phyloP scores from a whole-genome alignment of 2,113 vertebrate genomes.

The Antennarius striatus region DNA sequence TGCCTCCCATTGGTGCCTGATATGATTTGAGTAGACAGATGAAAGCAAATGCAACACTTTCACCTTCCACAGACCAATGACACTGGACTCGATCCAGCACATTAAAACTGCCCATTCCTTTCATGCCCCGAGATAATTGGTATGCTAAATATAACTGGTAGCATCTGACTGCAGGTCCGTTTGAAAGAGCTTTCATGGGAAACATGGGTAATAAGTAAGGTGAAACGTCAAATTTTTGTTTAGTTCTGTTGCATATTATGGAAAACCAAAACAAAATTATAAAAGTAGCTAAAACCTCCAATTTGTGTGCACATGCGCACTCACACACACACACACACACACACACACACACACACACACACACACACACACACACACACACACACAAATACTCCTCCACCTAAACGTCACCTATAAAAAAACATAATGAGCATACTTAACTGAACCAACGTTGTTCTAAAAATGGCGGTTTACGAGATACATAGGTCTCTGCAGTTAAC shows the following conservation, averaged over 20 bases:
- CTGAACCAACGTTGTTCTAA: conserved; percentile 57
- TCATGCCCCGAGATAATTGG: conserved; percentile 29
- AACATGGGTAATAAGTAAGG: conserved; percentile 2
- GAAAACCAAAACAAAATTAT: not conserved
- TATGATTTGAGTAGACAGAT: conserved; percentile 44
- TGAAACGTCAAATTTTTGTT: not conserved
- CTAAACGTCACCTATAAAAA: conserved; percentile 29
- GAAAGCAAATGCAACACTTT: conserved; percentile 49
- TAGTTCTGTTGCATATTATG: not conserved
- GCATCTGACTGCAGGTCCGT: not conserved
- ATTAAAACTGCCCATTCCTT: conserved; percentile 21
- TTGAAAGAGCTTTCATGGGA: not conserved
- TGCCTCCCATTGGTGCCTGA: conserved; percentile 1
- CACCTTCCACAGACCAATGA: conserved; percentile 48
- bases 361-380: conserved; percentile 37
- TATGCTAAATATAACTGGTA: conserved; percentile 33
- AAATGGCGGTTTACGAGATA: conserved; percentile 60
- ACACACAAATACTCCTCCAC: conserved; percentile 6
- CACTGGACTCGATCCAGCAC: conserved; percentile 27
- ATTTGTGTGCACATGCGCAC: conserved; percentile 12
- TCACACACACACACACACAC: conserved; percentile 41
- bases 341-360: conserved; percentile 39
- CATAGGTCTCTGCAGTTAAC: conserved; percentile 61
- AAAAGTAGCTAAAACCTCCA: conserved; percentile 1
- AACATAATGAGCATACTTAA: conserved; percentile 66